Evolutionary conservation across 2,113 vertebrate genomes (phyloP).

Genomic region (Mormyrus iriodes): DNA sequence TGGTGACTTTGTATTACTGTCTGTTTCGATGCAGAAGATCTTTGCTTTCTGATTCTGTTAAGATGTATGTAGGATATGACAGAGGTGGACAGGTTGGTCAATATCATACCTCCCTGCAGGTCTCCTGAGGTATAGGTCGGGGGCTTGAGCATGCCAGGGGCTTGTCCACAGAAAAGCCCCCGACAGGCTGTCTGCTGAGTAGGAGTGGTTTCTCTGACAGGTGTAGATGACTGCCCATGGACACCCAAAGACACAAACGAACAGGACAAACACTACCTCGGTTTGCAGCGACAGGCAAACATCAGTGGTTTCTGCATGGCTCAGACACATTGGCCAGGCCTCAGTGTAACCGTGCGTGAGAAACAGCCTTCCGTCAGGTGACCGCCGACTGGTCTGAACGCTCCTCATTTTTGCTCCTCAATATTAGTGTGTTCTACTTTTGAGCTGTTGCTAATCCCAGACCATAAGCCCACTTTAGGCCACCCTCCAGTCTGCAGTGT

Average conservation of each 20-base stretch:
- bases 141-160: conserved; percentile 22
- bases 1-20: not conserved
- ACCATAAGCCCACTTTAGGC: too few species aligned
- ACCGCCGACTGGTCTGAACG: not conserved
- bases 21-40: not conserved
- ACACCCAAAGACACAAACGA: not conserved
- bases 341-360: not conserved
- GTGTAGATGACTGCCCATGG: conserved; percentile 46
- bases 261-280: not conserved
- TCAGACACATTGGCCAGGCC: not conserved
- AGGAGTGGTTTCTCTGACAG: conserved; percentile 49
- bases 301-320: not conserved
- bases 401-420: not conserved
- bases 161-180: conserved; percentile 40
- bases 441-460: not conserved
- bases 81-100: not conserved
- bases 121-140: not conserved
- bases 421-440: not conserved
- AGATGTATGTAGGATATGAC: not conserved
- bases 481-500: too few species aligned
- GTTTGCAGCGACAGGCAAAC: not conserved
- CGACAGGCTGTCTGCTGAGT: conserved; percentile 51
- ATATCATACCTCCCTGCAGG: conserved; percentile 3
- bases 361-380: not conserved
- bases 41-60: not conserved